Percentiles rank a stretch among this genome's conserved stretches.
These are phyloP conservation scores for Lepidurus arcticus DNA, from an alignment of 1,140 invertebrate genomes.

Conservation along the genomic window DNA sequence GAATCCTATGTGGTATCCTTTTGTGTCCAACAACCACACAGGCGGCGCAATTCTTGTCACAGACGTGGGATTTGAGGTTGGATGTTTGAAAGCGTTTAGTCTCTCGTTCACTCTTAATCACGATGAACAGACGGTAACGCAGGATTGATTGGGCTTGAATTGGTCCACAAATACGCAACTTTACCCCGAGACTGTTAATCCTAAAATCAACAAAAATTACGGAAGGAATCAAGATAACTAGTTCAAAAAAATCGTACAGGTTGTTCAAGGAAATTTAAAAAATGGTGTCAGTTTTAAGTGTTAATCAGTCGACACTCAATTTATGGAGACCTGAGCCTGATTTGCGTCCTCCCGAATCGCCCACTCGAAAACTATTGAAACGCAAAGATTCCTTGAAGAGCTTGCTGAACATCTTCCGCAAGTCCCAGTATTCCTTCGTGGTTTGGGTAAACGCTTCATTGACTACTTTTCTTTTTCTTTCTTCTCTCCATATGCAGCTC, in stretches of 20 bases:
- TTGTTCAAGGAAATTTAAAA: neutral
- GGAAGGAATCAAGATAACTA: too few relatives aligned
- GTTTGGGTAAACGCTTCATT: neutral
- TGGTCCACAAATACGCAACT: too few relatives aligned
- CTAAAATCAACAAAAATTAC: too few relatives aligned
- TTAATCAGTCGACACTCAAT: slow-evolving; percentile 15
- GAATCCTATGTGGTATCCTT: neutral
- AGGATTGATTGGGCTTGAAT: too few relatives aligned
- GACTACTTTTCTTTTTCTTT: neutral
- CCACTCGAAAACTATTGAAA: neutral
- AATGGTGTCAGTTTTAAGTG: slow-evolving; percentile 29
- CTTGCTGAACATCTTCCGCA: slow-evolving; percentile 29
- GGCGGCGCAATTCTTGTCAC: too few relatives aligned
- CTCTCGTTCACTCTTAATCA: too few relatives aligned
- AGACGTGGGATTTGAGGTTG: too few relatives aligned
- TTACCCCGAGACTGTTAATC: too few relatives aligned
- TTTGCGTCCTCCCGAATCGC: neutral
- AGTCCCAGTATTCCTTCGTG: slow-evolving; percentile 31
- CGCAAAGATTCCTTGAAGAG: slow-evolving; percentile 24
- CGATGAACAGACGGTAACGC: too few relatives aligned
- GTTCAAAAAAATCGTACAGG: neutral
- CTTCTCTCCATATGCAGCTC: neutral
- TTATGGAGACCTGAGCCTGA: neutral
- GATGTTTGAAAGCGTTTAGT: too few relatives aligned
- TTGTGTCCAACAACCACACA: too few relatives aligned